Evolutionary conservation across 2,797 vertebrate species (phyloP).

Genomic region (Aeoliscus strigatus): DNA sequence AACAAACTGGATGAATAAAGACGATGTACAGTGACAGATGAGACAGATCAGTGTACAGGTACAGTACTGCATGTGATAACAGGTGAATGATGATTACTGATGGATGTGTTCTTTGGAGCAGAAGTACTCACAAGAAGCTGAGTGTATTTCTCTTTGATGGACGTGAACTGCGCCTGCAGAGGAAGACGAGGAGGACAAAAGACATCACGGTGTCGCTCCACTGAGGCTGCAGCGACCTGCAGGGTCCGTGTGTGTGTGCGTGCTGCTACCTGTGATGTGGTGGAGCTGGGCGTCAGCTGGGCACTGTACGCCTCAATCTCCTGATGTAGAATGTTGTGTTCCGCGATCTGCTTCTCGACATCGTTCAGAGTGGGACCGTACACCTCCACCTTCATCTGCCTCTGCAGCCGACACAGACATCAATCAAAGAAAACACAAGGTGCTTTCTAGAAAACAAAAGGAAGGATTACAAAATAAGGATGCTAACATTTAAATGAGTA

Average conservation of each 20-base stretch:
- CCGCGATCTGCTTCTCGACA: slow-evolving; percentile 88
- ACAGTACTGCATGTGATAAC: too few species aligned
- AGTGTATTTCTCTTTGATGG: slow-evolving; percentile 77
- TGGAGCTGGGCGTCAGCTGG: slow-evolving; percentile 68
- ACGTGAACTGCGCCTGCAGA: slow-evolving; percentile 67
- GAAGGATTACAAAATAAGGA: too few species aligned
- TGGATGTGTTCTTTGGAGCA: too few species aligned
- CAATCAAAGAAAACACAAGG: not conserved
- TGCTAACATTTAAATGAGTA: too few species aligned
- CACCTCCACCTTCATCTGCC: slow-evolving; percentile 53
- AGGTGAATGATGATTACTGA: too few species aligned
- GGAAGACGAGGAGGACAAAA: slow-evolving; percentile 6
- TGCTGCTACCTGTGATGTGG: slow-evolving; percentile 40
- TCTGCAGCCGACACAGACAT: slow-evolving; percentile 39
- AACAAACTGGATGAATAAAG: too few species aligned
- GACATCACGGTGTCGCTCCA: not conserved
- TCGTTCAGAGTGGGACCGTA: slow-evolving; percentile 81
- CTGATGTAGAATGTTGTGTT: slow-evolving; percentile 88
- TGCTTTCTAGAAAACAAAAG: too few species aligned
- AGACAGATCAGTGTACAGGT: too few species aligned
- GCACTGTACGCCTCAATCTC: slow-evolving; percentile 83
- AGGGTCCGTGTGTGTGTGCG: not conserved
- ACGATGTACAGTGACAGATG: too few species aligned
- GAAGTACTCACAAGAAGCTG: slow-evolving; percentile 79
- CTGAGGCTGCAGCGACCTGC: not conserved